These are phyloP conservation scores for Ferrisia virgata DNA, from an alignment of 2,888 invertebrate genomes.

Conservation along the genomic window DNA sequence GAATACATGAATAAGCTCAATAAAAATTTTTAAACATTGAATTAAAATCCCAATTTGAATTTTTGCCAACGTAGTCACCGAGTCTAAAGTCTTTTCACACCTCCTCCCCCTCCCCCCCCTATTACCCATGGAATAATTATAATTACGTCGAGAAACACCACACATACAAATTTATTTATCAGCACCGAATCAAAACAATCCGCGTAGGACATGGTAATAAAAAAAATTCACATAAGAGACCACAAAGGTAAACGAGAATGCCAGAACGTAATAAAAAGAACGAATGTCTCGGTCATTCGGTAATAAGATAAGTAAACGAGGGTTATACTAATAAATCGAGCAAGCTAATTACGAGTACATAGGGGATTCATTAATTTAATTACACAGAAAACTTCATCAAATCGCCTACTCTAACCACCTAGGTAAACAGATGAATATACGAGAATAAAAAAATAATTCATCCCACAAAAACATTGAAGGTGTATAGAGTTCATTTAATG, in stretches of 20 bases:
- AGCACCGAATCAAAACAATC: neutral
- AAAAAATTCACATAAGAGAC: neutral
- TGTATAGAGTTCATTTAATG: too few species aligned
- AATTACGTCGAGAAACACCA: neutral
- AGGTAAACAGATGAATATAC: neutral
- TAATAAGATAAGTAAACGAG: neutral
- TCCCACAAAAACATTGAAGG: too few species aligned
- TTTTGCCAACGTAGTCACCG: too few species aligned
- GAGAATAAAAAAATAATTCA: too few species aligned
- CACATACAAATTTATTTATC: neutral
- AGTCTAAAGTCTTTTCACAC: too few species aligned
- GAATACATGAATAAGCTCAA: too few species aligned
- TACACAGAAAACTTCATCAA: neutral
- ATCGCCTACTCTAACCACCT: neutral
- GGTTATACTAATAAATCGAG: neutral
- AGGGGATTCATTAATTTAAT: neutral
- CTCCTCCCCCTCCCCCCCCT: too few species aligned
- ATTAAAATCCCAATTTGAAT: too few species aligned
- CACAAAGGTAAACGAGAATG: neutral
- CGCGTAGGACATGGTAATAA: neutral
- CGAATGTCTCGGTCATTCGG: neutral
- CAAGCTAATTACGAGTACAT: neutral
- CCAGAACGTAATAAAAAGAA: neutral
- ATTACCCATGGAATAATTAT: neutral
- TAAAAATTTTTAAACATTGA: too few species aligned